A percentile compares a stretch with the other conserved stretches of the same genome.
Evolutionary conservation across 2,797 vertebrate genomes (phyloP).

Genomic region (Enteromius mattozi): DNA sequence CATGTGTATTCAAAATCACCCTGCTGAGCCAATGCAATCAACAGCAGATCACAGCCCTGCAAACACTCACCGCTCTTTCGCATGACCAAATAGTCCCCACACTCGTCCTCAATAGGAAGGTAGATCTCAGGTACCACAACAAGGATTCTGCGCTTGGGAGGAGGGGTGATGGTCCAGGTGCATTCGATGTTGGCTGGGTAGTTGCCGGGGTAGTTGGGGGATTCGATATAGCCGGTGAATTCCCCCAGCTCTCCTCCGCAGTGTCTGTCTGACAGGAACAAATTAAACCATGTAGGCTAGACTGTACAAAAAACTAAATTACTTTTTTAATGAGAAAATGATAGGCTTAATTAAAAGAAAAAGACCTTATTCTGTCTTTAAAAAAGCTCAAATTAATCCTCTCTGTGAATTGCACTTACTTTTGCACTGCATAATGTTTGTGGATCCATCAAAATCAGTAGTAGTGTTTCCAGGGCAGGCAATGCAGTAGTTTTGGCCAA

Average conservation of each 20-base stretch:
- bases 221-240: slow-evolving; percentile 94
- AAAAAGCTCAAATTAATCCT: background rate
- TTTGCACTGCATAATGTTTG: slow-evolving; percentile 97
- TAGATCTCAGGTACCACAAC: slow-evolving; percentile 98
- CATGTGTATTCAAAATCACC: slow-evolving; percentile 46
- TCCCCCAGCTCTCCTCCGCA: slow-evolving; percentile 96
- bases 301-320: background rate
- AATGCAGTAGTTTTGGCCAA: slow-evolving; percentile 93
- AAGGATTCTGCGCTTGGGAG: slow-evolving; percentile 93
- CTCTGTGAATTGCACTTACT: slow-evolving; percentile 76
- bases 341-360: background rate
- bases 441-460: slow-evolving; percentile 97
- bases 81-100: slow-evolving; percentile 98
- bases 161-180: slow-evolving; percentile 95
- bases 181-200: slow-evolving; percentile 96
- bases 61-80: slow-evolving; percentile 92
- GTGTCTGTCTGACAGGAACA: slow-evolving; percentile 84
- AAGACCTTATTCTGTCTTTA: background rate
- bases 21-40: slow-evolving; percentile 36
- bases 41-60: slow-evolving; percentile 1
- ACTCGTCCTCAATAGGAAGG: slow-evolving; percentile 96
- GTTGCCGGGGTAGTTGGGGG: slow-evolving; percentile 97
- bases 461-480: slow-evolving; percentile 95
- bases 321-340: too few relatives aligned
- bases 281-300: background rate